Conservation (phyloP, 64 coral and sea anemone genomes). For the Astreopora myriophthalma region DNA sequence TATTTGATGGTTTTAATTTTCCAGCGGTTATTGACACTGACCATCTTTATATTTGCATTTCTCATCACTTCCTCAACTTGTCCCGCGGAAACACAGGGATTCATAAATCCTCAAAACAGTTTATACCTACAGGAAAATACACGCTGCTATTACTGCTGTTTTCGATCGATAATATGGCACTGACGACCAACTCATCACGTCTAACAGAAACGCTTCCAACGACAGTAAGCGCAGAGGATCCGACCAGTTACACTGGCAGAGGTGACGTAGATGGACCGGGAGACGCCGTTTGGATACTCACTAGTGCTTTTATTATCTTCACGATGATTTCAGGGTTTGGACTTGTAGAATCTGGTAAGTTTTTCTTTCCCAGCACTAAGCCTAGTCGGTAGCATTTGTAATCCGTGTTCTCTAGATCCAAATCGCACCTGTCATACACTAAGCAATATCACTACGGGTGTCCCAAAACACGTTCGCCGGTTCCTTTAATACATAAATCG, state of each 20-base stretch:
- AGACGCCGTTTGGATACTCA: slow-evolving; percentile 92
- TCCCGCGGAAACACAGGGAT: too few species aligned
- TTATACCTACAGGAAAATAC: background rate
- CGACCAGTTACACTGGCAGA: background rate
- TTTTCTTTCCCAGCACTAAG: background rate
- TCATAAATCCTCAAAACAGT: too few species aligned
- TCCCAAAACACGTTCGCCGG: too few species aligned
- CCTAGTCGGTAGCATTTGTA: too few species aligned
- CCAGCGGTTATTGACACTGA: too few species aligned
- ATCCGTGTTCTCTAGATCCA: too few species aligned
- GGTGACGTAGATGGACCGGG: slow-evolving; percentile 62
- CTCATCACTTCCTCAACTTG: background rate
- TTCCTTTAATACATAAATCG: too few species aligned
- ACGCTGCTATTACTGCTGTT: background rate
- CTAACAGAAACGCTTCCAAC: background rate
- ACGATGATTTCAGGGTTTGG: slow-evolving; percentile 97
- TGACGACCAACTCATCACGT: background rate
- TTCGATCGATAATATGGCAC: background rate
- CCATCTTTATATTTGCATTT: too few species aligned
- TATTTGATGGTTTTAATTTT: too few species aligned
- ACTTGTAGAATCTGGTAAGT: slow-evolving; percentile 89
- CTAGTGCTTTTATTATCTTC: slow-evolving; percentile 94
- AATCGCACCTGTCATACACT: too few species aligned
- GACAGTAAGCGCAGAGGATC: background rate
- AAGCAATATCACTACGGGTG: too few species aligned